These are phyloP conservation scores for Neodiprion virginianus DNA, from an alignment of 1,140 invertebrate genomes.

Conservation along the genomic window DNA sequence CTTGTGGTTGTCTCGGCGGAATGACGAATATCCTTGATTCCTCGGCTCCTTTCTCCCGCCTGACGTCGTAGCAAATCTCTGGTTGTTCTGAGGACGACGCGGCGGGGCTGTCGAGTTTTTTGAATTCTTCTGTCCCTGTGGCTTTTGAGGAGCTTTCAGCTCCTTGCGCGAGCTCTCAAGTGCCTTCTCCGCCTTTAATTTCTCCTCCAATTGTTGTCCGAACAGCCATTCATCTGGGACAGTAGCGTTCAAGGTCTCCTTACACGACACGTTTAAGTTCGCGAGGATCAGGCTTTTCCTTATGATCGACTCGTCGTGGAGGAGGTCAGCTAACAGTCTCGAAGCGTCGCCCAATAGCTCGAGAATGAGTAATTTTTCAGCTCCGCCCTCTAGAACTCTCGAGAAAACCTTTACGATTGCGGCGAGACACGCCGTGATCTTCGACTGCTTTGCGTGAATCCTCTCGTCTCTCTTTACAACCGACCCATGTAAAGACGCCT, in stretches of 20 bases:
- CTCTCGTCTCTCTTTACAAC: conserved; percentile 16
- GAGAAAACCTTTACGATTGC: not conserved
- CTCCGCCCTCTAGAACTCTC: not conserved
- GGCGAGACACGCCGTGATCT: conserved; percentile 1
- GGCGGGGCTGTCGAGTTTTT: no score
- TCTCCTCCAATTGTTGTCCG: conserved; percentile 22
- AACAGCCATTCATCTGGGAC: conserved; percentile 24
- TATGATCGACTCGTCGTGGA: conserved; percentile 25
- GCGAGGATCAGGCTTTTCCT: conserved; percentile 25
- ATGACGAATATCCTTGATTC: no score
- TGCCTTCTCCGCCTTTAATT: conserved; percentile 21
- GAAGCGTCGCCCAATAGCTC: conserved; percentile 15
- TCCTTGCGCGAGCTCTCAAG: conserved; percentile 8
- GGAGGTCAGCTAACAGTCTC: conserved; percentile 24
- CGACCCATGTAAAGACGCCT: conserved; percentile 16
- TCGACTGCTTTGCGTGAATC: conserved; percentile 19
- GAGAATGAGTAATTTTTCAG: not conserved
- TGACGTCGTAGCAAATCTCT: no score
- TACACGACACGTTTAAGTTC: conserved; percentile 22
- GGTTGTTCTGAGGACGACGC: no score
- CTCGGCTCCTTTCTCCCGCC: no score
- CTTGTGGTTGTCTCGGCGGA: no score
- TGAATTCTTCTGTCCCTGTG: no score
- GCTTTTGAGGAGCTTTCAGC: not conserved
- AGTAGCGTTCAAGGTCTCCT: conserved; percentile 20